A percentile compares a stretch with the other conserved stretches of the same genome.
These are phyloP conservation scores for Nycticryphes semicollaris DNA, from an alignment of 2,113 vertebrate species.

Conservation along the genomic window DNA sequence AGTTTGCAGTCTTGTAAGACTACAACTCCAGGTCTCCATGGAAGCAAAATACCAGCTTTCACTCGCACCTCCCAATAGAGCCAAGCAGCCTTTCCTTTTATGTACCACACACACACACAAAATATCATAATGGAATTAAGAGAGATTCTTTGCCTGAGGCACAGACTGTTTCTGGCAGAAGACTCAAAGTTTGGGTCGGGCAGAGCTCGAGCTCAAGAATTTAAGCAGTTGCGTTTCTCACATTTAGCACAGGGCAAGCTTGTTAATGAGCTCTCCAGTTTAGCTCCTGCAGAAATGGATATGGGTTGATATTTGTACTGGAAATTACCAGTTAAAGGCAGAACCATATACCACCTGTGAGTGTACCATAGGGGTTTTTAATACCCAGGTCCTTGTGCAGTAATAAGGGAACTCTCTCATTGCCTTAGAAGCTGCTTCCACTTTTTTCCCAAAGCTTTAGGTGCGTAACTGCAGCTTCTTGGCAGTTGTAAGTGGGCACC, in stretches of 20 bases:
- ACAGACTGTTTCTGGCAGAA: neutral
- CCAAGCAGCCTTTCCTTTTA: neutral
- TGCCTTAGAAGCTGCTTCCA: neutral
- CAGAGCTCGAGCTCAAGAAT: neutral
- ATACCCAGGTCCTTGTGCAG: neutral
- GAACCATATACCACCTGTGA: neutral
- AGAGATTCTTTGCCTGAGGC: neutral
- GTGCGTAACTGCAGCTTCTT: neutral
- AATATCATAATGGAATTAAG: neutral
- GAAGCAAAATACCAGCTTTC: slow-evolving; percentile 40
- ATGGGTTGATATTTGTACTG: neutral
- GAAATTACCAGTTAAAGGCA: neutral
- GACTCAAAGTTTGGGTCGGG: neutral
- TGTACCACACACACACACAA: neutral
- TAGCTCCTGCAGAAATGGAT: neutral
- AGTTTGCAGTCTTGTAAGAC: neutral
- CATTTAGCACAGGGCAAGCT: neutral
- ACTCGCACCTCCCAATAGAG: slow-evolving; percentile 7
- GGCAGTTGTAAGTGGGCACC: neutral
- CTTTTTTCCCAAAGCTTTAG: neutral
- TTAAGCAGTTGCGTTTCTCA: neutral
- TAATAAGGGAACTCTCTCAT: neutral
- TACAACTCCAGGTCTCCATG: slow-evolving; percentile 20
- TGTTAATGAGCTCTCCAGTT: neutral
- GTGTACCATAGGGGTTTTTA: neutral